A percentile compares a stretch with the other conserved stretches of the same genome.
Conservation (phyloP, 2,888 invertebrate species). For the Ceraclea dissimilis region DNA sequence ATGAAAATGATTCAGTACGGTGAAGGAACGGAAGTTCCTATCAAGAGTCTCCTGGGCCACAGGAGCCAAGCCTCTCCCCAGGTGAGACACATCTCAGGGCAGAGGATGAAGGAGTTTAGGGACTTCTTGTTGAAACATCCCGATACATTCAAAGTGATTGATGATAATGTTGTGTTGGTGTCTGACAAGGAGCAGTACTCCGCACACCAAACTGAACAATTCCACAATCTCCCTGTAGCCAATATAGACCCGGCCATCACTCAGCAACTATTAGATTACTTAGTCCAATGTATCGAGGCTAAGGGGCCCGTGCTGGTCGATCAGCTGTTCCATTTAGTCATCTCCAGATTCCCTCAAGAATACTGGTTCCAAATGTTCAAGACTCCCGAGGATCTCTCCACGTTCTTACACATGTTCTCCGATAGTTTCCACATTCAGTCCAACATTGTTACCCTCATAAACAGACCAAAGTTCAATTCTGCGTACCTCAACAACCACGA, state of each 20-base stretch:
- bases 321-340: conserved; percentile 75
- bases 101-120: conserved; percentile 89
- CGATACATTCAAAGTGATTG: conserved; percentile 77
- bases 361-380: conserved; percentile 84
- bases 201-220: conserved; percentile 58
- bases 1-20: conserved; percentile 94
- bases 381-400: conserved; percentile 80
- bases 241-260: conserved; percentile 77
- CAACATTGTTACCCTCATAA: conserved; percentile 79
- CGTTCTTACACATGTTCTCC: conserved; percentile 88
- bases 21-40: conserved; percentile 91
- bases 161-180: conserved; percentile 76
- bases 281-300: conserved; percentile 73
- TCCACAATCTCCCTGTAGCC: conserved; percentile 65
- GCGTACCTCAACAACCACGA: conserved; percentile 43
- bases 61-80: conserved; percentile 94
- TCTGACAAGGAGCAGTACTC: conserved; percentile 60
- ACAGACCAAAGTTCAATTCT: conserved; percentile 63
- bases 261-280: conserved; percentile 74
- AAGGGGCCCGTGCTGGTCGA: conserved; percentile 80
- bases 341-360: conserved; percentile 67
- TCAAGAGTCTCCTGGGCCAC: conserved; percentile 93
- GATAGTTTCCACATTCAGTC: conserved; percentile 90
- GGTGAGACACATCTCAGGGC: conserved; percentile 90
- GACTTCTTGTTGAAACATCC: conserved; percentile 82